Evolutionary conservation across 2,113 vertebrate species (phyloP).

Genomic region (Pseudopipra pipra): DNA sequence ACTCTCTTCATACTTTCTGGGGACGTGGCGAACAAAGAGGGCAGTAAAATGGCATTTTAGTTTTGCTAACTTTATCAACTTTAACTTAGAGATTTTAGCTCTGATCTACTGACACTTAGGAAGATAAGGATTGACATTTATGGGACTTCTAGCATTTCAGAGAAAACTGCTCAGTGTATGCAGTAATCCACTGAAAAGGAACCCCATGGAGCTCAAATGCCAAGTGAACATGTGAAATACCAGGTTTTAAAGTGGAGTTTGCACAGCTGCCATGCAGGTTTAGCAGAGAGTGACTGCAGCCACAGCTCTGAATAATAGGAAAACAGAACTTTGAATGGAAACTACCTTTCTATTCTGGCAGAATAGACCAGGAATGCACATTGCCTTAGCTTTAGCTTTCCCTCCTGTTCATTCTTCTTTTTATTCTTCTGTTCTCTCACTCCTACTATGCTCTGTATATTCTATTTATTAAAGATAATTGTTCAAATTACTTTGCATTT

Average conservation of each 20-base stretch:
- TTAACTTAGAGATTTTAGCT: neutral
- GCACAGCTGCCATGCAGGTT: neutral
- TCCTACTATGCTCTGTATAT: neutral
- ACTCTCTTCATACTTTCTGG: neutral
- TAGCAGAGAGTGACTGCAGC: neutral
- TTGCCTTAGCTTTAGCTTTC: neutral
- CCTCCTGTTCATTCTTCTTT: neutral
- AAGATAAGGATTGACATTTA: constrained; percentile 29
- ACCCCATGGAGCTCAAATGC: constrained; percentile 32
- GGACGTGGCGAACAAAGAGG: neutral
- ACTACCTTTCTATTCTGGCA: neutral
- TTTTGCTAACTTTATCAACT: neutral
- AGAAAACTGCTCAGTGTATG: neutral
- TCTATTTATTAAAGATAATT: neutral
- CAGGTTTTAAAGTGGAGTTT: constrained; percentile 31
- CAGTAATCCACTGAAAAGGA: constrained; percentile 31
- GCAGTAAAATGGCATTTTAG: neutral
- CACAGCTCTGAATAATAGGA: neutral
- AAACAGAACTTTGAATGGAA: neutral
- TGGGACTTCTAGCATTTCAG: neutral
- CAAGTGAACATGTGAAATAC: constrained; percentile 31
- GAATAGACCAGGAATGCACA: neutral
- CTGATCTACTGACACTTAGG: neutral
- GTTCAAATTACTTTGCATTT: neutral
- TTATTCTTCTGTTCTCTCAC: neutral